These are phyloP conservation scores for Nomada goodeniana DNA, from an alignment of 2,888 invertebrate genomes.

Conservation along the genomic window DNA sequence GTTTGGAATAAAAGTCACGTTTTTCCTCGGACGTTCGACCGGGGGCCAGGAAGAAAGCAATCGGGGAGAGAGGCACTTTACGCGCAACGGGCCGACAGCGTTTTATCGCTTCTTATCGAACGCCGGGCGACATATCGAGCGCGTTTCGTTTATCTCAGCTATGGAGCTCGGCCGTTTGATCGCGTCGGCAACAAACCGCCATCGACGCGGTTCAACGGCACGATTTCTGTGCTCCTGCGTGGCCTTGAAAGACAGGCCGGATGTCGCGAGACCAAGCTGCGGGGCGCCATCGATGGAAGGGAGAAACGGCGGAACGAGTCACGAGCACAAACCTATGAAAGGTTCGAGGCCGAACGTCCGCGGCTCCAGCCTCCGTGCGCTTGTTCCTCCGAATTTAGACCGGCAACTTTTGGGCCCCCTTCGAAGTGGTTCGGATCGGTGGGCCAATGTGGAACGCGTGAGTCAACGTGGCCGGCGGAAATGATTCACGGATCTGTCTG, in stretches of 20 bases:
- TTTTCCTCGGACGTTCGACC: neutral
- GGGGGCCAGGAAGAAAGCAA: conserved; percentile 12
- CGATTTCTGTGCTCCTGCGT: conserved; percentile 72
- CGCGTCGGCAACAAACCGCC: conserved; percentile 54
- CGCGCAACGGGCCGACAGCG: neutral
- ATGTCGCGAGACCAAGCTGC: conserved; percentile 64
- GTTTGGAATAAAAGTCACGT: too few species aligned
- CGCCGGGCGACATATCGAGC: conserved; percentile 37
- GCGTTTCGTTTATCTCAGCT: conserved; percentile 60
- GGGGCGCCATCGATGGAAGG: conserved; percentile 26
- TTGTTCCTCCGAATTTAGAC: conserved; percentile 35
- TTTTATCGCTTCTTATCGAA: conserved; percentile 60
- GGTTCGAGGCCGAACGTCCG: conserved; percentile 64
- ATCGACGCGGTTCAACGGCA: conserved; percentile 73
- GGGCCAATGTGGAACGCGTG: conserved; percentile 6
- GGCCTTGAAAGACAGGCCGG: conserved; percentile 74
- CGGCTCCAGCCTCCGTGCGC: neutral
- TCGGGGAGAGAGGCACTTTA: conserved; percentile 23
- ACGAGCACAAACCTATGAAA: conserved; percentile 57
- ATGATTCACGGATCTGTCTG: conserved; percentile 7
- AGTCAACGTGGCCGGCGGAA: conserved; percentile 9
- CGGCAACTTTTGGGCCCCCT: conserved; percentile 25
- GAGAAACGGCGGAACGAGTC: conserved; percentile 37
- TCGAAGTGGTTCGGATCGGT: neutral
- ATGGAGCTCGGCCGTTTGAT: conserved; percentile 66